Conservation (phyloP, 1,140 invertebrate species). For the Drosophila littoralis region DNA sequence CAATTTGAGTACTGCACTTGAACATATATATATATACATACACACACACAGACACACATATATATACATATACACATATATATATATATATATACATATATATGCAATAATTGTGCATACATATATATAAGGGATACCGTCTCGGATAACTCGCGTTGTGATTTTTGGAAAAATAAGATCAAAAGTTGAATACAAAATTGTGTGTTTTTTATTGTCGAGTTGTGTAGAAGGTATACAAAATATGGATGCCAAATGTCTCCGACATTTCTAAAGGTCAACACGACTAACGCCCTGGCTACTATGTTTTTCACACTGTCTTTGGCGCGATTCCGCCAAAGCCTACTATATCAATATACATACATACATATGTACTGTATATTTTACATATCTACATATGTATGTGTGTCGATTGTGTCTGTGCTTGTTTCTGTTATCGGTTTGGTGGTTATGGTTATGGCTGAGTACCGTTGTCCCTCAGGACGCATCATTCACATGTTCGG, state of each 20-base stretch:
- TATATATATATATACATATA: background rate
- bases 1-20: constrained; percentile 41
- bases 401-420: background rate
- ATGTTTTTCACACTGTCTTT: constrained; percentile 5
- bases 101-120: background rate
- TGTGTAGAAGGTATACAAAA: constrained; percentile 68
- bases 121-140: constrained; percentile 31
- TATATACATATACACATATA: constrained; percentile 7
- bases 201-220: constrained; percentile 50
- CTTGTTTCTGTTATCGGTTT: constrained; percentile 15
- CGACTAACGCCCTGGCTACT: constrained; percentile 28
- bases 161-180: constrained; percentile 37
- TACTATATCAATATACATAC: background rate
- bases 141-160: constrained; percentile 37
- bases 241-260: constrained; percentile 44
- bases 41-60: background rate
- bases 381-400: background rate
- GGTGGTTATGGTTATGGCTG: constrained; percentile 27
- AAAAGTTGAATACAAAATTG: constrained; percentile 47
- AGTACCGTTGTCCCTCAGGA: constrained; percentile 12
- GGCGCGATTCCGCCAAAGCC: background rate
- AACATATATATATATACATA: background rate
- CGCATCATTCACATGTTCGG: constrained; percentile 18
- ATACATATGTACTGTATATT: background rate
- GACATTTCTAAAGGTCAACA: constrained; percentile 20